phyloP scores from a whole-genome alignment of 2,888 invertebrate genomes.

The Cistogaster globosa region DNA sequence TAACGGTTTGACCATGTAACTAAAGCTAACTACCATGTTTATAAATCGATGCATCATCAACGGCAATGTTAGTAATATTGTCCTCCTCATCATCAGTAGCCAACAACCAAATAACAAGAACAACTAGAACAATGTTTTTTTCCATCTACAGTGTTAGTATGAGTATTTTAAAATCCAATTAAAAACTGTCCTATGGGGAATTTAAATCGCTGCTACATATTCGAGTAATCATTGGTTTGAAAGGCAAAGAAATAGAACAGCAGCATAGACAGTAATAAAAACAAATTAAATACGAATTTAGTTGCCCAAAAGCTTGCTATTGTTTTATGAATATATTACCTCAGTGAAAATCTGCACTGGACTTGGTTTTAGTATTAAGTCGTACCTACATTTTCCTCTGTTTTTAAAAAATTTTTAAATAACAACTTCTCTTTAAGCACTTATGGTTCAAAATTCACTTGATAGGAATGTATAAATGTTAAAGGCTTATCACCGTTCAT shows the following conservation, averaged over 20 bases:
- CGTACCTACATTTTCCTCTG: slow-evolving; percentile 18
- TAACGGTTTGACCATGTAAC: slow-evolving; percentile 47
- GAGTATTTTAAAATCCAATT: slow-evolving; percentile 83
- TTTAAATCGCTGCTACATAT: slow-evolving; percentile 78
- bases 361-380: slow-evolving; percentile 44
- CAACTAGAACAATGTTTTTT: slow-evolving; percentile 48
- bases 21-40: slow-evolving; percentile 63
- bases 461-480: slow-evolving; percentile 29
- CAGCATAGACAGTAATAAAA: slow-evolving; percentile 6
- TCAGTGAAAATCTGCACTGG: slow-evolving; percentile 34
- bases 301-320: slow-evolving; percentile 48
- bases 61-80: slow-evolving; percentile 1
- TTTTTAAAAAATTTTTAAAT: slow-evolving; percentile 53
- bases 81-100: slow-evolving; percentile 38
- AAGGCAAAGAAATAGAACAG: slow-evolving; percentile 36
- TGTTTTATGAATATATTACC: slow-evolving; percentile 65
- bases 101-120: slow-evolving; percentile 35
- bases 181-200: slow-evolving; percentile 81
- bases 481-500: slow-evolving; percentile 34
- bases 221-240: slow-evolving; percentile 45
- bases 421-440: background rate
- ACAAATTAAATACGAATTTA: background rate
- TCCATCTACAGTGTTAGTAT: slow-evolving; percentile 57
- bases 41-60: slow-evolving; percentile 66
- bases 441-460: slow-evolving; percentile 5